Base-by-base conservation (phyloP, 2,113 vertebrate genomes). In the Hiodon alosoides region DNA sequence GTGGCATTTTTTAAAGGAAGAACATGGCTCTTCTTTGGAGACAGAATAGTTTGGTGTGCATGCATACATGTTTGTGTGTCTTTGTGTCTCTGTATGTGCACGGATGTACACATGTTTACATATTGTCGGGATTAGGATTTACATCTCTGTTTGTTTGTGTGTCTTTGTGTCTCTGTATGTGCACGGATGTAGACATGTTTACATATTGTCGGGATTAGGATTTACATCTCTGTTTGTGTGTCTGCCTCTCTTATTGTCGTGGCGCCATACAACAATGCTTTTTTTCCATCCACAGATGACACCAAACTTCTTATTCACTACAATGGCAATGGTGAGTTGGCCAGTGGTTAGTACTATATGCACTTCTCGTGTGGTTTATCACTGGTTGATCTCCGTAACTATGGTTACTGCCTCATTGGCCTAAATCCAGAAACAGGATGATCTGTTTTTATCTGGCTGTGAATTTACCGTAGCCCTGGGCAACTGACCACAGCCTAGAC, bases 221-320 rank as follows among this genome's bases (percentile, higher is more conserved):
- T 73, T 73, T 73, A 62, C 72, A 64, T 58, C 58, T 75, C 4
- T 69, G 13, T 68, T 48, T 67, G 55, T 50, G 53, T 74, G 65
- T 67, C 73, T 67, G 62, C 70, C 76, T 58, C 66, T 31, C 31
- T 31, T 31, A 31, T 31, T 31, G 31, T 31, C 69, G 62, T 83
- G 14, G 75, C 70, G 78, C 70, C 75, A 76, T 84, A 73, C 77
- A 66, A 76, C 65, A 17, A 74, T 71, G 46, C 57, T 80, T 77
- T 70, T 74, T 53, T 77, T 31, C 3, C 65, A 70, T 75, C 86
- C 78, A 16, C 79, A 95, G 94, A 94, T 58, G 93, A 96, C 68
- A 94, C 93, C 2, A 94, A 94, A 83, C 78, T 81, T 82, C 86
- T 77, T 5, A 90, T 91, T 80, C 80, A 90, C 0, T 82, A 81